A percentile compares a stretch with the other conserved stretches of the same genome.
phyloP scores from a whole-genome alignment of 2,888 invertebrate species.

The Diarsia brunnea region DNA sequence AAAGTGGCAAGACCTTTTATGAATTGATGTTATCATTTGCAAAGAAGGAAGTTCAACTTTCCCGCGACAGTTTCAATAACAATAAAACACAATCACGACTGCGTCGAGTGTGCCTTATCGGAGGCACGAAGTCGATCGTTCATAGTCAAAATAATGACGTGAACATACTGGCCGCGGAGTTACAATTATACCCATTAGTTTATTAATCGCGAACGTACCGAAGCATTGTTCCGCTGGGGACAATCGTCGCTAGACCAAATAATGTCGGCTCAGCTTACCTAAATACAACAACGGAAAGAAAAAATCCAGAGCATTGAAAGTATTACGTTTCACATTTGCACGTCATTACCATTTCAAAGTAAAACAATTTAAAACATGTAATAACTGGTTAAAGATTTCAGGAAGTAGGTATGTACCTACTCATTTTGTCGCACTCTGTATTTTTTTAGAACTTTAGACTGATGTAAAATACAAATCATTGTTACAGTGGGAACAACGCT shows the following conservation, averaged over 20 bases:
- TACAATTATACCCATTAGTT: conserved; percentile 87
- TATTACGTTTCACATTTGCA: conserved; percentile 78
- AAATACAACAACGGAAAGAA: conserved; percentile 78
- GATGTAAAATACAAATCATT: conserved; percentile 1
- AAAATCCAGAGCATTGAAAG: conserved; percentile 75
- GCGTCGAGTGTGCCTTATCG: conserved; percentile 85
- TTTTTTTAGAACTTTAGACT: background rate
- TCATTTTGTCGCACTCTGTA: background rate
- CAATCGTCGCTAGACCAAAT: conserved; percentile 89
- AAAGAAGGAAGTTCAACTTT: conserved; percentile 79
- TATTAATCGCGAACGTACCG: conserved; percentile 83
- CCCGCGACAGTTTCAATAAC: conserved; percentile 81
- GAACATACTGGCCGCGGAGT: conserved; percentile 73
- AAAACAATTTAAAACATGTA: conserved; percentile 58
- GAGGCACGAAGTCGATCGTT: conserved; percentile 84
- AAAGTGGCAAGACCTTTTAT: conserved; percentile 28
- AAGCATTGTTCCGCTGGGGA: conserved; percentile 86
- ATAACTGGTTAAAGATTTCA: conserved; percentile 26
- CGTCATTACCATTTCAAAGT: conserved; percentile 71
- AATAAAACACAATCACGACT: conserved; percentile 77
- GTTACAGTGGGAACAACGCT: conserved; percentile 6
- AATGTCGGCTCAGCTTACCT: conserved; percentile 82
- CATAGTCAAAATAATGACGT: conserved; percentile 88
- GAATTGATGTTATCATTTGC: conserved; percentile 72
- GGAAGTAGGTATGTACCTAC: background rate